Percentiles rank a stretch among this genome's conserved stretches.
Conservation (phyloP, 1,140 invertebrate genomes). For the Meloidogyne chitwoodi region DNA sequence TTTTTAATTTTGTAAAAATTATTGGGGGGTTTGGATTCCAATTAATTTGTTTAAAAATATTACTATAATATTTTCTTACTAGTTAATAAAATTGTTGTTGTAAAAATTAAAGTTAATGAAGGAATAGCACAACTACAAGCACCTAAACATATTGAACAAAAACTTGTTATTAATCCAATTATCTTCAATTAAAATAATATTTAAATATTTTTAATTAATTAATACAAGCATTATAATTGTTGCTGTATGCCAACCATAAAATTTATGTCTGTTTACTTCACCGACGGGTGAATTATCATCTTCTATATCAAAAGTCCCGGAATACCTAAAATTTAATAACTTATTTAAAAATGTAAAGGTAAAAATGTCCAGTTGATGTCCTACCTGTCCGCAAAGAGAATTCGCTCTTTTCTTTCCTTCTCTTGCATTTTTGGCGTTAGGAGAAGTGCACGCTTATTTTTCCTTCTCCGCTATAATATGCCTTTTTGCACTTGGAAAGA, state of each 20-base stretch:
- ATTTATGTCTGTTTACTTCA: conserved; percentile 59
- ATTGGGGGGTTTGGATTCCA: no score
- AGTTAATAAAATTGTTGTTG: conserved; percentile 49
- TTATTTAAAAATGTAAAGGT: no score
- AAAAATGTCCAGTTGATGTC: neutral
- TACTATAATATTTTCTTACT: conserved; percentile 26
- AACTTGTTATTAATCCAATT: conserved; percentile 48
- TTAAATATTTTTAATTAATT: neutral
- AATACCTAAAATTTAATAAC: conserved; percentile 38
- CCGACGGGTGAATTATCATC: conserved; percentile 59
- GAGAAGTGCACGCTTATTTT: no score
- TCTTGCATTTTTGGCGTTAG: no score
- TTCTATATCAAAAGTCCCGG: conserved; percentile 59
- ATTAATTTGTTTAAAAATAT: no score
- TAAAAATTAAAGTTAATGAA: conserved; percentile 53
- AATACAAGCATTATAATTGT: conserved; percentile 50
- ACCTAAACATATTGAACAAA: conserved; percentile 54
- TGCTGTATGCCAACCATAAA: conserved; percentile 60
- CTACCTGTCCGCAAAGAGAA: no score
- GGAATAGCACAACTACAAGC: conserved; percentile 55
- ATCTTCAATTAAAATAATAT: neutral
- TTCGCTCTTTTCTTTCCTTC: no score
- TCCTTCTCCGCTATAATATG: no score
- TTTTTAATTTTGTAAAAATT: no score
- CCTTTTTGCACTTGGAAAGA: no score